Evolutionary conservation across 2,797 vertebrate genomes (phyloP), one percentile per base, ranked within the genome.

Genomic region (Rhinichthys osculus): DNA sequence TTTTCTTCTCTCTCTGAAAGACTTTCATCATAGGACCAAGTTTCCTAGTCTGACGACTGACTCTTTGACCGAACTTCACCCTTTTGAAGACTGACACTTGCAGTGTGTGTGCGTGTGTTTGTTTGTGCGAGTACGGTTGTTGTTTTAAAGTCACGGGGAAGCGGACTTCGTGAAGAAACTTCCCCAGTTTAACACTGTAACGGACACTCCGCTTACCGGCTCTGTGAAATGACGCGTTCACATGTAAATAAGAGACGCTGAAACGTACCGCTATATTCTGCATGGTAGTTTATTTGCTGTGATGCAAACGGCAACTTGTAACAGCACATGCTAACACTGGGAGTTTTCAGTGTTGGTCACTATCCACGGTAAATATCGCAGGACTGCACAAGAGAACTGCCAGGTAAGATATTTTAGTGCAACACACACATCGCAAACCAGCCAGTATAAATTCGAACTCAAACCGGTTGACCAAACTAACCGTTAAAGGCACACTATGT

Each of bases 1-100:
- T 33, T 67, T 81, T 83, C 35, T 47, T 57, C 19, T 38, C 50
- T 64, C 23, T 35, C 30, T 54, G 40, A 2, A 66, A 54, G 21
- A 38, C 74, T 74, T 73, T 52, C 90, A 89, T 90, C 82, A 72
- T 38, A 30, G 79, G 85, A 87, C 76, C 80, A 72, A 42, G 9
- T 38, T 66, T 66, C 62, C 62, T 1, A 66, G 27, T 64, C 13
- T 35, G 33, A 47, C 44, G 1, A 11, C 42, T 4, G 78, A 33
- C 38, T 44, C 5, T 30, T 50, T 19, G 69, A 35, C 19, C 2
- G 21, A 79, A 3, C 62, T 47, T 66, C n/a, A 21, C 9, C 7
- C 33, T 21, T 33, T 44, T 8, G 66, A 81, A 47, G n/a, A 14
- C 30, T 73, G 14, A 21, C 40, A 42, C 35, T 38, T 23, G 35